Percentiles rank a stretch among this genome's conserved stretches.
Evolutionary conservation across 2,797 vertebrate genomes (phyloP).

Genomic region (Ataeniobius toweri): DNA sequence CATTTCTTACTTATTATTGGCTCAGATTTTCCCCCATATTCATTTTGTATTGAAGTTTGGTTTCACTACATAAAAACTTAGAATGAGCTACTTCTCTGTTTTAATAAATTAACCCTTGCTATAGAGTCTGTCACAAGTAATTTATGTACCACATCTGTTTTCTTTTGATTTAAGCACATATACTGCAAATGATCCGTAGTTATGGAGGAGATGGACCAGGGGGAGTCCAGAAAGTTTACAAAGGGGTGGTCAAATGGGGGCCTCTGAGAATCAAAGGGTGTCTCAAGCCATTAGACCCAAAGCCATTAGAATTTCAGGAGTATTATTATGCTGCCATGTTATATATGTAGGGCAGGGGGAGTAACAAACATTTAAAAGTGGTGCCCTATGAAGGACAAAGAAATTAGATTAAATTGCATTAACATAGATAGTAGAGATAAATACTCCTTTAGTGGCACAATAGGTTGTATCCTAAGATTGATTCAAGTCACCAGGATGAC

Average conservation of each 20-base stretch:
- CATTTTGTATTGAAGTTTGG: too few relatives aligned
- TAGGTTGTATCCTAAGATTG: background rate
- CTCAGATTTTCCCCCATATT: too few relatives aligned
- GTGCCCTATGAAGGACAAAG: background rate
- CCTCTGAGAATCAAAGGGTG: background rate
- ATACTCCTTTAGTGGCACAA: too few relatives aligned
- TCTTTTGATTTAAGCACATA: background rate
- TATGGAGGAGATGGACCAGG: background rate
- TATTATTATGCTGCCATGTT: too few relatives aligned
- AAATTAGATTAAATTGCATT: background rate
- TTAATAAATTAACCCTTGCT: background rate
- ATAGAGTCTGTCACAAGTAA: background rate
- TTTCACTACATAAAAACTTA: too few relatives aligned
- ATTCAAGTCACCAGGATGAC: background rate
- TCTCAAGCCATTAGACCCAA: too few relatives aligned
- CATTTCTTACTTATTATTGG: too few relatives aligned
- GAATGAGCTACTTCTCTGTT: background rate
- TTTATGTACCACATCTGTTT: background rate
- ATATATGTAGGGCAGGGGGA: too few relatives aligned
- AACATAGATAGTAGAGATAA: background rate
- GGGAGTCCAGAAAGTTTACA: background rate
- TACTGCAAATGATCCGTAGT: background rate
- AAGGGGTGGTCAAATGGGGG: background rate
- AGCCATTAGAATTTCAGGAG: too few relatives aligned
- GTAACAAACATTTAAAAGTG: too few relatives aligned